Conservation (phyloP, 2,888 invertebrate genomes). For the Ormia ochracea region DNA sequence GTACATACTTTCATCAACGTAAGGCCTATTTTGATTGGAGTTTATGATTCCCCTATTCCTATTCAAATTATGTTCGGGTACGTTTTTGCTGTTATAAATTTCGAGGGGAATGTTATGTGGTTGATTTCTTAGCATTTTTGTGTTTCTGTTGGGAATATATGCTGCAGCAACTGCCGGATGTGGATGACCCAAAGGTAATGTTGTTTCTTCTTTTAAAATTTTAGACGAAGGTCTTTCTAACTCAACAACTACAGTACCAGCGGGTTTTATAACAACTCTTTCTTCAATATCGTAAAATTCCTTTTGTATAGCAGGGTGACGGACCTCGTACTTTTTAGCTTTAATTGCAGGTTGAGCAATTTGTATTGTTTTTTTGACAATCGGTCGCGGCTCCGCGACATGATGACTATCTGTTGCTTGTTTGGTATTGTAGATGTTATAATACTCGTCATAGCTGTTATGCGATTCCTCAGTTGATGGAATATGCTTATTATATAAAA, state of each 20-base stretch:
- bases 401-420: slow-evolving; percentile 65
- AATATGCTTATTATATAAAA: slow-evolving; percentile 70
- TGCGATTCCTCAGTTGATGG: slow-evolving; percentile 66
- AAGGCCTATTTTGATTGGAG: slow-evolving; percentile 64
- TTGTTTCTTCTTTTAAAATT: slow-evolving; percentile 77
- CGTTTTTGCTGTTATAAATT: slow-evolving; percentile 32
- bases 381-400: slow-evolving; percentile 71
- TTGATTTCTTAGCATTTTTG: slow-evolving; percentile 49
- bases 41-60: too few relatives aligned
- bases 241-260: slow-evolving; percentile 80
- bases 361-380: slow-evolving; percentile 79
- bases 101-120: slow-evolving; percentile 51
- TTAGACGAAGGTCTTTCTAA: slow-evolving; percentile 80
- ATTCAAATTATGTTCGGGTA: slow-evolving; percentile 35
- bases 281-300: slow-evolving; percentile 82
- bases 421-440: slow-evolving; percentile 48
- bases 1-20: slow-evolving; percentile 49
- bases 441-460: slow-evolving; percentile 66
- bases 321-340: slow-evolving; percentile 79
- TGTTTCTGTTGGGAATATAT: slow-evolving; percentile 66
- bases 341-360: slow-evolving; percentile 80
- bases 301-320: slow-evolving; percentile 81
- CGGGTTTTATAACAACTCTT: slow-evolving; percentile 80
- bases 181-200: slow-evolving; percentile 71
- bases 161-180: slow-evolving; percentile 73